Conservation (phyloP, 2,888 invertebrate species). For the Calliopum simillimum region DNA sequence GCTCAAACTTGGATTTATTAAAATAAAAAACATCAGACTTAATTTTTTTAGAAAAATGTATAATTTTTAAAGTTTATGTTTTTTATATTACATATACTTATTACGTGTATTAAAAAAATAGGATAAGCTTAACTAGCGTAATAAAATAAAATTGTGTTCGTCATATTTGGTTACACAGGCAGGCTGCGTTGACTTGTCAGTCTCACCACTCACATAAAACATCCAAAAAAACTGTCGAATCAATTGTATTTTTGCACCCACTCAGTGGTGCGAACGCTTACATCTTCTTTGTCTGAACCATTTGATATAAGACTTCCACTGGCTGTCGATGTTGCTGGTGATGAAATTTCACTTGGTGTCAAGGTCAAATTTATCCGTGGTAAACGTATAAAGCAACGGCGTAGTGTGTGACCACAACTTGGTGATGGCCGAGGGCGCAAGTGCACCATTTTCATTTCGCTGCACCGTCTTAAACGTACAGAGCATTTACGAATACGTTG, state of each 20-base stretch:
- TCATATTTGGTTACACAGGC: too few species aligned
- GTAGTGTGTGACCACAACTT: slow-evolving; percentile 39
- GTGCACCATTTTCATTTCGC: slow-evolving; percentile 9
- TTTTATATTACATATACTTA: too few species aligned
- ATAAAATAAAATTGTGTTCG: too few species aligned
- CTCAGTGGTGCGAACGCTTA: slow-evolving; percentile 9
- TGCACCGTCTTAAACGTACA: slow-evolving; percentile 52
- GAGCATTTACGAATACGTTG: slow-evolving; percentile 54
- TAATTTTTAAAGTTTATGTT: too few species aligned
- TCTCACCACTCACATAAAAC: too few species aligned
- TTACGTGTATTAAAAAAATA: too few species aligned
- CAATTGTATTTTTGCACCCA: slow-evolving; percentile 18
- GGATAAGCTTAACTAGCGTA: too few species aligned
- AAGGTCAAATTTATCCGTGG: slow-evolving; percentile 54
- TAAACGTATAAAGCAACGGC: slow-evolving; percentile 55
- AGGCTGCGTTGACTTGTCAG: too few species aligned
- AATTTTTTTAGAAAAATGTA: too few species aligned
- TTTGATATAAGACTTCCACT: slow-evolving; percentile 35
- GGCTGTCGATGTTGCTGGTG: slow-evolving; percentile 54
- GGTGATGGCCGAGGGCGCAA: background rate
- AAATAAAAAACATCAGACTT: too few species aligned
- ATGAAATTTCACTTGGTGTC: slow-evolving; percentile 53
- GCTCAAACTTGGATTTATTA: too few species aligned
- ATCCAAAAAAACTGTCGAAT: background rate
- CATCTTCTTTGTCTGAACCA: slow-evolving; percentile 8